phyloP scores from a whole-genome alignment of 64 coral and sea anemone species.

The Catalaphyllia jardinei region DNA sequence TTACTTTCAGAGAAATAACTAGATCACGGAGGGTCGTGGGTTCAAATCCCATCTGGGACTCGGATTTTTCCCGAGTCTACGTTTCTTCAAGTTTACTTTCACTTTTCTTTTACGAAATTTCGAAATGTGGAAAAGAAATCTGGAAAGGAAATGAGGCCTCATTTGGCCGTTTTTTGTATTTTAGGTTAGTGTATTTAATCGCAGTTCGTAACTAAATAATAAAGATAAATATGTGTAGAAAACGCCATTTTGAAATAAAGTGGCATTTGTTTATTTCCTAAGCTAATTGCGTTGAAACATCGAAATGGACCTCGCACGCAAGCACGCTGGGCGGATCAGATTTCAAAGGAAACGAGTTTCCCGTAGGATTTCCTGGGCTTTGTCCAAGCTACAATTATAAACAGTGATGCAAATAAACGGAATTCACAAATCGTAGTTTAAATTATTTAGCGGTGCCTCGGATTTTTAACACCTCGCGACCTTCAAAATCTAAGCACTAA shows the following conservation, averaged over 20 bases:
- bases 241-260: not conserved
- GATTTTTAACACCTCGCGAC: not conserved
- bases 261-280: not conserved
- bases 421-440: not conserved
- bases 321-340: not conserved
- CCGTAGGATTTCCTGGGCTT: conserved; percentile 23
- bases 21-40: no score
- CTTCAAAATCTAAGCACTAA: no score
- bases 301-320: not conserved
- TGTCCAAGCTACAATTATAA: not conserved
- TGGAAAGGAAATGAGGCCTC: not conserved
- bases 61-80: no score
- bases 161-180: not conserved
- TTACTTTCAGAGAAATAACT: no score
- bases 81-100: no score
- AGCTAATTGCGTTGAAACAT: not conserved
- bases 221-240: not conserved
- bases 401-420: not conserved
- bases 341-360: conserved; percentile 3
- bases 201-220: conserved; percentile 22
- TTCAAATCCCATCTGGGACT: no score
- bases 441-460: not conserved
- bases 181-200: not conserved
- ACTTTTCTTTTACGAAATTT: not conserved
- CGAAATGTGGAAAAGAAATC: not conserved